Base-by-base conservation (phyloP, 2,797 vertebrate genomes). In the Aviceda leuphotes region DNA sequence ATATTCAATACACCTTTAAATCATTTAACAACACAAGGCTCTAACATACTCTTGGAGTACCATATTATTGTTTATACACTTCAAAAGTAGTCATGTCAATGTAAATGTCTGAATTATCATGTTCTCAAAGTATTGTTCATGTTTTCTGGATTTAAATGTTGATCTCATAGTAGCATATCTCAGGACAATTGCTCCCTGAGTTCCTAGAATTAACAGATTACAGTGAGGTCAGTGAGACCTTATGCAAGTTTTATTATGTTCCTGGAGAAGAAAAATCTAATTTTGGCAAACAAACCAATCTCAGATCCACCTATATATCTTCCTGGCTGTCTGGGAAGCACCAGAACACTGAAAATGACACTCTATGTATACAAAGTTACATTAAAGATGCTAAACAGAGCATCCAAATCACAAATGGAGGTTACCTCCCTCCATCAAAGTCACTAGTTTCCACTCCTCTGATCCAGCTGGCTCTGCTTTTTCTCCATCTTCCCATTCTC, bases 281-380 rank as follows among this genome's bases (percentile, higher is more conserved):
- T 46, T 91, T 37, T 71, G 19, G 18, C 12, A 80, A 59, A 78
- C 17, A 35, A 37, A 47, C 7, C 7, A 41, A 3, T 15, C 46
- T 89, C 43, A 56, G 9, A 43, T 91, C 30, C 21, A 67, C 30
- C 14, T 59, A 12, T 63, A 26, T 12, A 26, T 15, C 21, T 59
- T 8, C 10, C 26, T 44, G 16, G 18, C 39, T 58, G 14, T 17
- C 58, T 65, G 39, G 19, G 58, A 58, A 50, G 73, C 30, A 76
- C 2, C 1, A 9, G 17, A 71, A 74, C 16, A 31, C 30, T 63
- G 28, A 41, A 83, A 94, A 67, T 41, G 0, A 44, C 18, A 47
- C 3, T 4, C 3, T 4, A 1, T 6, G 14, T 24, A 41, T 4
- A 41, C 1, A 33, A 61, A 19, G 7, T 39, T 41, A 21, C 2